Conservation (phyloP, 2,113 vertebrate genomes). For the Notarius quadriscutis region DNA sequence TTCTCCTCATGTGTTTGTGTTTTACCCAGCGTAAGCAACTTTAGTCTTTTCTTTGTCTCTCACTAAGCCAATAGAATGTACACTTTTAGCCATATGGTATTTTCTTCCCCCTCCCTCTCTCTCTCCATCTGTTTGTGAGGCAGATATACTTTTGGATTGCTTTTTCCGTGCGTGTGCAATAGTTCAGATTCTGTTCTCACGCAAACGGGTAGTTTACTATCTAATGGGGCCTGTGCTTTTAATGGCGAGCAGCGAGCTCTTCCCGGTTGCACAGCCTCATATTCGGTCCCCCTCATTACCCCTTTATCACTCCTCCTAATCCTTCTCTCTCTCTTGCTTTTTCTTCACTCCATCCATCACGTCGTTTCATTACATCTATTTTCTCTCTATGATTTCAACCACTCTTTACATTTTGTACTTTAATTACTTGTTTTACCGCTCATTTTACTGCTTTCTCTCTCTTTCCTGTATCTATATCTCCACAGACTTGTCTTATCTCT, state of each 20-base stretch:
- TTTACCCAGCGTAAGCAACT: constrained; percentile 26
- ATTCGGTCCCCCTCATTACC: constrained; percentile 58
- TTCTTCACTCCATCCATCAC: constrained; percentile 19
- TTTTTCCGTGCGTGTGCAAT: constrained; percentile 29
- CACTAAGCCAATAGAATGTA: constrained; percentile 32
- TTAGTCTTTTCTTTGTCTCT: constrained; percentile 31
- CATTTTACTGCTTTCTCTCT: constrained; percentile 16
- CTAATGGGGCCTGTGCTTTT: constrained; percentile 60
- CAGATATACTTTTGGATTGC: not conserved
- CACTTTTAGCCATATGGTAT: constrained; percentile 16
- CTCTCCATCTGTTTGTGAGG: constrained; percentile 1
- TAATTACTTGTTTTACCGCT: constrained; percentile 50
- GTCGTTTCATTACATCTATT: constrained; percentile 20
- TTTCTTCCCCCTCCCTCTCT: not conserved
- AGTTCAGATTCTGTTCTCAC: constrained; percentile 42
- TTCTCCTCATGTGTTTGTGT: constrained; percentile 1
- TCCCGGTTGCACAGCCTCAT: constrained; percentile 49
- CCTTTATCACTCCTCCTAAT: constrained; percentile 55
- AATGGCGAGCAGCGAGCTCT: constrained; percentile 54
- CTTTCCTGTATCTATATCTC: not conserved
- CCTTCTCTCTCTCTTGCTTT: constrained; percentile 29
- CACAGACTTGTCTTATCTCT: not conserved
- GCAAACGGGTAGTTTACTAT: constrained; percentile 58
- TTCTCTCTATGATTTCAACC: constrained; percentile 36
- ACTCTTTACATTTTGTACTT: constrained; percentile 42